Base-by-base conservation (phyloP, 1,140 invertebrate species). In the Aethina tumida region DNA sequence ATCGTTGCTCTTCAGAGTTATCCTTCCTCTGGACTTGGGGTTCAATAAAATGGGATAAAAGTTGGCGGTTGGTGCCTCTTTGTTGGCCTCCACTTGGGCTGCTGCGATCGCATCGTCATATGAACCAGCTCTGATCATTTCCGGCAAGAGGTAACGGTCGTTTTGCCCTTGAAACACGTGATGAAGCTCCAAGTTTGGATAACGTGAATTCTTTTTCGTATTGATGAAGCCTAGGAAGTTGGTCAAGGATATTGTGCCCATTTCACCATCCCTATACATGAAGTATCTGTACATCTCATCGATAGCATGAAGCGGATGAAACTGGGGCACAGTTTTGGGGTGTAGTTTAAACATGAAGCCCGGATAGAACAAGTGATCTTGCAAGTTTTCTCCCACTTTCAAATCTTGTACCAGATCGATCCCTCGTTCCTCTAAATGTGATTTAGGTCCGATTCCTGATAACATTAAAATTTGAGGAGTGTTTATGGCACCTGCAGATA, bases 371-470 rank as follows among this genome's bases (percentile, higher is more conserved):
- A 69, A 25, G 35, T 76, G 74, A 37, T 76, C 71, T 39, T 74
- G 65, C 7, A 71, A 52, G 41, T 68, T 67, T 7, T 56, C 29
- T 5, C 66, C 69, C 2, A 69, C 66, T 16, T 54, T 50, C 5
- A 67, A 41, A 43, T 66, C 48, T 4, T 52, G 30, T 13, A 60
- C 41, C 0, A 57, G 13, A 7, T 50, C 39, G 12, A 68, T 65
- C 0, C 40, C 46, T 1, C 48, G 19, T 5, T 45, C 14, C 31
- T 70, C 49, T 2, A 92, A 54, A 47, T 86, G 75, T 13, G 73
- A 55, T 34, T 66, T 69, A 5, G 79, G 79, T 14, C 82, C 82
- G 21, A 85, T 71, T 9, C 82, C 82, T 13, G 79, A 82, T 1
- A 84, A 50, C 71, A 84, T 78, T 5, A 85, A 48, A 8, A 86